These are phyloP conservation scores for Hemicordylus capensis DNA, from an alignment of 2,113 vertebrate genomes.

Conservation along the genomic window DNA sequence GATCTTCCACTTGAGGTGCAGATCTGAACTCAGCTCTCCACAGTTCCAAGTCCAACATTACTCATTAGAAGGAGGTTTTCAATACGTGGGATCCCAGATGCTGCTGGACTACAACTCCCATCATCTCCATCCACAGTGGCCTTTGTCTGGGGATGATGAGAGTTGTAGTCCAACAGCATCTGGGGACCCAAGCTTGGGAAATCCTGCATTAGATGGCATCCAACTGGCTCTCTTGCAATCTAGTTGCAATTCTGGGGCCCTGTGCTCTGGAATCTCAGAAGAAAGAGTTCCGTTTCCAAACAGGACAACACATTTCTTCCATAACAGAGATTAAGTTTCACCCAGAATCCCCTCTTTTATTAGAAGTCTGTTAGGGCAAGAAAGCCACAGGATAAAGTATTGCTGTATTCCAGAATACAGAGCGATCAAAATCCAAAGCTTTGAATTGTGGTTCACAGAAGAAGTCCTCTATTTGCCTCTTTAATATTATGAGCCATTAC, in stretches of 20 bases:
- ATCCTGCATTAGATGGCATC: neutral
- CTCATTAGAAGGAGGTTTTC: too few species aligned
- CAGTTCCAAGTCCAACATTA: neutral
- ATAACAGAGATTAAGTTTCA: neutral
- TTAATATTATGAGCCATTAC: slow-evolving; percentile 2
- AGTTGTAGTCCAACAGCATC: too few species aligned
- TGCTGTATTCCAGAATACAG: slow-evolving; percentile 23
- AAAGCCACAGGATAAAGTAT: slow-evolving; percentile 35
- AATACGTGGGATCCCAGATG: too few species aligned
- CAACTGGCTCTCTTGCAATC: slow-evolving; percentile 9
- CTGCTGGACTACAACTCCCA: too few species aligned
- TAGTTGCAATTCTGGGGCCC: slow-evolving; percentile 52
- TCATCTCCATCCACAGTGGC: too few species aligned
- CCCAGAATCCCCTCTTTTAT: slow-evolving; percentile 48
- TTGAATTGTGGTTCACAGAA: slow-evolving; percentile 7
- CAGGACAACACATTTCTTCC: neutral
- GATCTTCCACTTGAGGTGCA: neutral
- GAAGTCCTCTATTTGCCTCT: slow-evolving; percentile 23
- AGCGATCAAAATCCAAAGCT: slow-evolving; percentile 29
- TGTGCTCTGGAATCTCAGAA: slow-evolving; percentile 57
- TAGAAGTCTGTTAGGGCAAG: slow-evolving; percentile 51
- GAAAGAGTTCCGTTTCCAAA: slow-evolving; percentile 47
- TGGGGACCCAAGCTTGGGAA: too few species aligned
- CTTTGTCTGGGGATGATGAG: too few species aligned
- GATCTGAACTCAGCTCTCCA: neutral